Evolutionary conservation across 2,888 invertebrate species (phyloP), one percentile per base, ranked within the genome.

Genomic region (Trissonchulus latispiculum): DNA sequence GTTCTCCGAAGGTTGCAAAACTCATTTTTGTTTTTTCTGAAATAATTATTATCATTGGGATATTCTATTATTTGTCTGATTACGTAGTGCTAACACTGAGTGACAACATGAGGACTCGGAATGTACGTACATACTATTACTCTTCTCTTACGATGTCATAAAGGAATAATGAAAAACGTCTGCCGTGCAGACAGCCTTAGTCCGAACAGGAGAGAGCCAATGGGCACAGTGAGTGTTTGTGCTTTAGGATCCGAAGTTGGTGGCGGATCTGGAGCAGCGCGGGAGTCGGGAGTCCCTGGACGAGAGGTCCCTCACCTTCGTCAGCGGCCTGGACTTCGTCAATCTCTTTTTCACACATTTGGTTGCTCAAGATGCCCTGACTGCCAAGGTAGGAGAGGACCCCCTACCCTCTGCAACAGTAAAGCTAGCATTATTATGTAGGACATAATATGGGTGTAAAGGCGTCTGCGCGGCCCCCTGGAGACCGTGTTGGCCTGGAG

Each of bases 301-400:
- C 80, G 93, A 94, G 76, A 91, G 94, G 83, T 95, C 95, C 2
- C 86, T 99, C 71, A 95, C 96, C 75, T 93, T 99, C 81, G 97
- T 97, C 85, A 95, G 95, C 82, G 97, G 97, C 18, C 92, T 93
- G 28, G 99, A 99, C 86, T 92, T 99, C 85, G 99, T 99, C 83
- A 97, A 96, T 86, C 95, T 97, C 84, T 95, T 91, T 85, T 95
- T 95, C 85, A 95, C 95, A 81, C 95, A 95, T 75, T 91, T 99
- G 79, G 91, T 97, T 76, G 96, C 95, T 83, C 91, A 93, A 23
- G 93, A 94, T 86, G 89, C 91, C 29, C 91, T 90, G n/a, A n/a
- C n/a, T n/a, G 96, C 97, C 67, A 94, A 93, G 90, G 96, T 95
- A 87, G 84, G 80, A 59, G 3, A 36, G 1, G 61, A 33, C 23